Evolutionary conservation across 2,797 vertebrate genomes (phyloP), one percentile per base, ranked within the genome.

Genomic region (Leptodactylus fallax): DNA sequence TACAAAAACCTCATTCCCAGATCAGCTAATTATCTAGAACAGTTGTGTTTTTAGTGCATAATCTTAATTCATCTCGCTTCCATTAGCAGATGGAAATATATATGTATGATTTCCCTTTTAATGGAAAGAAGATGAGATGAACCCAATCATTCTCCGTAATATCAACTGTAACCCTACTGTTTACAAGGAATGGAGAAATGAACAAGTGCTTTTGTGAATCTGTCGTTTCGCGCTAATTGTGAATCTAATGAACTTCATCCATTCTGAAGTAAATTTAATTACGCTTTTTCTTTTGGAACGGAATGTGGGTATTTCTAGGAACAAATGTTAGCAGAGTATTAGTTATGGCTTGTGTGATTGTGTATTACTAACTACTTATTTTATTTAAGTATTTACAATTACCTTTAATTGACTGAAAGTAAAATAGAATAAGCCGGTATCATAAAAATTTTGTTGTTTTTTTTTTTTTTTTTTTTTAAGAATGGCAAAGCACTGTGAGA

Each of bases 31-130:
- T 85, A 87, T 85, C 79, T 87, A 89, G 88, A 88, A 90, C 85
- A 83, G 87, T 86, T 78, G 47, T 27, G 65, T 87, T 91, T 71
- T 60, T 69, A 83, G 69, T 81, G 19, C 83, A 88, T 87, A 81
- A 80, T 89, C 79, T 83, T 85, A 88, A 79, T 91, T 92, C 76
- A 85, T 91, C 87, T 90, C 36, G n/a, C 71, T 85, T 89, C 67
- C 23, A 86, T 91, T 90, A 87, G 61, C 88, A 91, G 88, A 90
- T 90, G 83, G 80, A 36, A 91, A 76, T 80, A 85, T 90, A 84
- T 86, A 85, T 89, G 84, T 84, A 86, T 90, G 47, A 60, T 88
- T 87, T 83, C 69, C 16, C 65, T 85, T 79, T 14, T 90, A 91
- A 88, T 90, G 79, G 90, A 90, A 90, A 78, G 78, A 77, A 58